Conservation (phyloP, 2,797 vertebrate genomes). For the Typhlichthys subterraneus region DNA sequence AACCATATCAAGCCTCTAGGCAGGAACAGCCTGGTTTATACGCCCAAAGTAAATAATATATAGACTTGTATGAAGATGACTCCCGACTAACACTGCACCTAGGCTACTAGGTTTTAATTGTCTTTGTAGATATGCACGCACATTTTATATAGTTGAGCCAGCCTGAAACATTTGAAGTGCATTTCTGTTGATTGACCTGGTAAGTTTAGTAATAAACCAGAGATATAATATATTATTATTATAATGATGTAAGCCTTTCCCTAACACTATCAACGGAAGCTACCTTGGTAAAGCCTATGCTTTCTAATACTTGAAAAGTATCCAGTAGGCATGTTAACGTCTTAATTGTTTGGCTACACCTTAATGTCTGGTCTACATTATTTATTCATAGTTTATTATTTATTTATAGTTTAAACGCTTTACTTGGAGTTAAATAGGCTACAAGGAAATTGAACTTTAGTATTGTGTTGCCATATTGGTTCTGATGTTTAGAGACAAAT, state of each 20-base stretch:
- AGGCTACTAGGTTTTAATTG: conserved; percentile 36
- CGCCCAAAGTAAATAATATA: conserved; percentile 50
- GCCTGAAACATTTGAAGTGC: too few species aligned
- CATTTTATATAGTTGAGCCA: too few species aligned
- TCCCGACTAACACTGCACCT: conserved; percentile 29
- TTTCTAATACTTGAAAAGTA: background rate
- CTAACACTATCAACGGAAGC: background rate
- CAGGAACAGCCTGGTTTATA: conserved; percentile 19
- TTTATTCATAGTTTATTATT: background rate
- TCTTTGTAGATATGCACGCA: conserved; percentile 42
- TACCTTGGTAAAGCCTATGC: too few species aligned
- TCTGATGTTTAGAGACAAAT: too few species aligned
- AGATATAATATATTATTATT: too few species aligned
- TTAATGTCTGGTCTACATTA: too few species aligned
- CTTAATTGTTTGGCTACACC: background rate
- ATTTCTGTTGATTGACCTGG: too few species aligned
- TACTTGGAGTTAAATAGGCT: background rate
- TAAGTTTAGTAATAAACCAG: too few species aligned
- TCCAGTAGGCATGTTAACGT: background rate
- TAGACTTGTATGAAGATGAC: conserved; percentile 6
- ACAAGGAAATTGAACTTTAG: conserved; percentile 5
- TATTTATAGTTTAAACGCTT: background rate
- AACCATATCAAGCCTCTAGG: conserved; percentile 31
- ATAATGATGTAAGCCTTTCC: too few species aligned
- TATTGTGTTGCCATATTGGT: background rate